These are phyloP conservation scores for Agrochola lychnidis DNA, from an alignment of 2,888 invertebrate genomes.

Conservation along the genomic window DNA sequence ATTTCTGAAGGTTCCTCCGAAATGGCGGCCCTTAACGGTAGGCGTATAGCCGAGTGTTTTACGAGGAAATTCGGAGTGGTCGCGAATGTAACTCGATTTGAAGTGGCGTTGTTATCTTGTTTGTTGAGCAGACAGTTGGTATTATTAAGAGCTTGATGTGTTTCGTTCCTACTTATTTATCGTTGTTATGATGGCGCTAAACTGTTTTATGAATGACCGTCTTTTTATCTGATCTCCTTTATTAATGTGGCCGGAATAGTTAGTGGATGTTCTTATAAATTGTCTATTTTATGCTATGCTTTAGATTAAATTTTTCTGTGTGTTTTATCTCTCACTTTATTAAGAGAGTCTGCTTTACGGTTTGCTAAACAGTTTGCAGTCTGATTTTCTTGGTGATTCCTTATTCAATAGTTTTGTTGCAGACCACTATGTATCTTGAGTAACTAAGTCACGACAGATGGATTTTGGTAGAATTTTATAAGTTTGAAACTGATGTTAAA, in stretches of 20 bases:
- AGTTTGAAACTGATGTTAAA: not conserved
- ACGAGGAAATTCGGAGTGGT: conserved; percentile 20
- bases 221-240: conserved; percentile 16
- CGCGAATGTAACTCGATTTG: conserved; percentile 22
- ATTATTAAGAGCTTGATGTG: conserved; percentile 32
- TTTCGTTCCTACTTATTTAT: conserved; percentile 35
- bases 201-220: conserved; percentile 22
- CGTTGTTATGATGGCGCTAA: conserved; percentile 1
- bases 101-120: conserved; percentile 36
- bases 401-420: not conserved
- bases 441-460: not conserved
- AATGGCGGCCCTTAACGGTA: conserved; percentile 20
- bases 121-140: conserved; percentile 13
- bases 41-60: conserved; percentile 25
- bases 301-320: not conserved
- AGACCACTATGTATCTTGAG: not conserved
- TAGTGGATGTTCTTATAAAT: too few relatives aligned
- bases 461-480: not conserved
- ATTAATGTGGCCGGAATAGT: not conserved
- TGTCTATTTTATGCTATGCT: not conserved
- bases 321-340: not conserved
- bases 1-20: conserved; percentile 51
- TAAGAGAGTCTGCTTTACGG: not conserved
- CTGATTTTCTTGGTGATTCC: not conserved
- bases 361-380: not conserved